Conservation (phyloP, 2,113 vertebrate species). For the Rhea americana region DNA sequence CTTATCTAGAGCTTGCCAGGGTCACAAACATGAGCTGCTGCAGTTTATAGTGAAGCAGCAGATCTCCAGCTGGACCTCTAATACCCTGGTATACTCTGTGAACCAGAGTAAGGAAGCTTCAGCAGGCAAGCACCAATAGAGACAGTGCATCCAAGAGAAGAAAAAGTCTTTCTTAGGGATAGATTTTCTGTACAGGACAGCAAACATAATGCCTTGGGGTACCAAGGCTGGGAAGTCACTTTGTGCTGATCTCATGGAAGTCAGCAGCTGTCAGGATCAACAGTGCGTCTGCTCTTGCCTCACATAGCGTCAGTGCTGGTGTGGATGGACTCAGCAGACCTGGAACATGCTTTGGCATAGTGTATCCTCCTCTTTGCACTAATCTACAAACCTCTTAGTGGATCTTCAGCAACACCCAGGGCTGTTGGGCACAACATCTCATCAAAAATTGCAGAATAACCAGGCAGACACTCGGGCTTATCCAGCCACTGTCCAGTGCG, state of each 20-base stretch:
- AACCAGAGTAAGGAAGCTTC: not conserved
- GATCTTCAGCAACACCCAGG: not conserved
- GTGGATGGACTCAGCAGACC: not conserved
- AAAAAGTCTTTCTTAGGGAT: not conserved
- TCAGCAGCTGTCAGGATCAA: not conserved
- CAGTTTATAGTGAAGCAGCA: not conserved
- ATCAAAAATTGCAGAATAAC: not conserved
- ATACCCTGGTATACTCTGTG: not conserved
- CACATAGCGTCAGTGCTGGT: fast-evolving
- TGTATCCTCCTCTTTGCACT: not conserved
- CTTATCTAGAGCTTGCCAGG: not conserved
- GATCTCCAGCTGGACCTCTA: not conserved
- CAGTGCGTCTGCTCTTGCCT: not conserved
- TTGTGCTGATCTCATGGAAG: not conserved
- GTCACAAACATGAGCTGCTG: not conserved
- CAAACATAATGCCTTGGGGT: not conserved
- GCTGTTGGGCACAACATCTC: not conserved
- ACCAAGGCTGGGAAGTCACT: not conserved
- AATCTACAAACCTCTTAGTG: not conserved
- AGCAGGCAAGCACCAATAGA: not conserved
- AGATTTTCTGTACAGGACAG: not conserved
- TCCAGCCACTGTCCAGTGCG: not conserved
- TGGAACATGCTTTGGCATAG: not conserved
- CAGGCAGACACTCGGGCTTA: not conserved
- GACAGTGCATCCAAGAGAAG: not conserved